Evolutionary conservation across 2,888 invertebrate species (phyloP), one percentile per base, ranked within the genome.

Genomic region (Dendrolimus houi): DNA sequence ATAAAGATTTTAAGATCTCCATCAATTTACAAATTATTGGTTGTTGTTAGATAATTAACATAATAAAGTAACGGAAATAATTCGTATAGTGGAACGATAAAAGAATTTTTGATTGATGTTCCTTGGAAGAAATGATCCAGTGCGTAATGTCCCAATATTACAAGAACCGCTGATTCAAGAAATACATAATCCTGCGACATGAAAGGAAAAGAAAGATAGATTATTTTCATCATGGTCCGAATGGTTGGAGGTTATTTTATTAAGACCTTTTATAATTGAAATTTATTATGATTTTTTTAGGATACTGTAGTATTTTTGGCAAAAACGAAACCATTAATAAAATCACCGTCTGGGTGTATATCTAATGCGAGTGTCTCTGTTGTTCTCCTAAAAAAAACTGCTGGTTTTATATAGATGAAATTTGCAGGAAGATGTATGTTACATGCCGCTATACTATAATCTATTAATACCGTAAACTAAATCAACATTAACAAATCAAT

Each of bases 101-200:
- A 47, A 47, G 47, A 12, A 7, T 47, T 47, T 47, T 47, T 47
- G 47, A 47, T 47, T 47, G 47, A 47, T 47, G 47, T 61, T 64
- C 66, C 63, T 63, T 67, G 12, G 55, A 57, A 60, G 59, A 62
- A 53, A 56, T 52, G 41, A 52, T 8, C 47, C 9, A 47, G 47
- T 47, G 47, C 47, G 6, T 12, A 47, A 47, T 47, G 47, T 47
- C 12, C 47, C 3, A 29, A 29, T 29, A 47, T 47, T 47, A 47
- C 12, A 47, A 47, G 47, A 47, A 47, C 47, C 12, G 47, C 47
- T 47, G 47, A 47, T 10, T 9, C 47, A 47, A 47, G 47, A 10
- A 47, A 47, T 47, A 9, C 7, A 12, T 47, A 47, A 47, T 47
- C 47, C 12, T 9, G 47, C 47, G 47, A 6, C 47, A 47, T 47